Percentiles rank a stretch among this genome's conserved stretches.
phyloP scores from a whole-genome alignment of 2,797 vertebrate genomes.

The Scomberomorus guttatus region DNA sequence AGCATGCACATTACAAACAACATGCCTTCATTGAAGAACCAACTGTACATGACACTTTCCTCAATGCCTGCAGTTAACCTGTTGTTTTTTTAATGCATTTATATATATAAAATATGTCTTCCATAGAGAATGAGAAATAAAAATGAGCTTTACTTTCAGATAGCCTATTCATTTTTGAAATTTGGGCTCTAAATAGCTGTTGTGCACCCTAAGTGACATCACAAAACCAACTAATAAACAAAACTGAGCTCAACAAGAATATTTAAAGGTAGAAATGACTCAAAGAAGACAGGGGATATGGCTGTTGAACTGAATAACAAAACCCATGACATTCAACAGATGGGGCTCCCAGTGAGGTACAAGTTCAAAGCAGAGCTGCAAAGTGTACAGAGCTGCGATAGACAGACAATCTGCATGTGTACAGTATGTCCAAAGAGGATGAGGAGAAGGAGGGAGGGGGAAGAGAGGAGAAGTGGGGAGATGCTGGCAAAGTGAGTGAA shows the following conservation, averaged over 20 bases:
- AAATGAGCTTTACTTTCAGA: neutral
- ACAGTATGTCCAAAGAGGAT: constrained; percentile 35
- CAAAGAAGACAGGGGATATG: constrained; percentile 1
- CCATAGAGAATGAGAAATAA: neutral
- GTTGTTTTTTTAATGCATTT: neutral
- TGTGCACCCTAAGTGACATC: neutral
- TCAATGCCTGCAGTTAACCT: neutral
- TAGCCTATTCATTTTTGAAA: neutral
- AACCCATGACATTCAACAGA: constrained; percentile 67
- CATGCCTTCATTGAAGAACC: neutral
- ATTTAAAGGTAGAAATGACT: neutral
- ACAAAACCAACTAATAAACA: constrained; percentile 6
- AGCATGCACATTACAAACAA: constrained; percentile 39
- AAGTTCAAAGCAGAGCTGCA: constrained; percentile 46
- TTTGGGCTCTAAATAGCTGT: neutral
- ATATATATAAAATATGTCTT: neutral
- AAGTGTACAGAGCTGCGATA: constrained; percentile 26
- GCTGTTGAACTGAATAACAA: neutral
- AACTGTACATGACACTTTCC: constrained; percentile 38
- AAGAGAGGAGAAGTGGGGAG: constrained; percentile 38
- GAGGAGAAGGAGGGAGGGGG: constrained; percentile 33
- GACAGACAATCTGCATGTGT: constrained; percentile 20
- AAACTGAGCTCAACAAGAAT: neutral
- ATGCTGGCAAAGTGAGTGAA: constrained; percentile 71
- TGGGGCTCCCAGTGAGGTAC: constrained; percentile 24